Evolutionary conservation across 2,797 vertebrate genomes (phyloP).

Genomic region (Sternotherus odoratus): DNA sequence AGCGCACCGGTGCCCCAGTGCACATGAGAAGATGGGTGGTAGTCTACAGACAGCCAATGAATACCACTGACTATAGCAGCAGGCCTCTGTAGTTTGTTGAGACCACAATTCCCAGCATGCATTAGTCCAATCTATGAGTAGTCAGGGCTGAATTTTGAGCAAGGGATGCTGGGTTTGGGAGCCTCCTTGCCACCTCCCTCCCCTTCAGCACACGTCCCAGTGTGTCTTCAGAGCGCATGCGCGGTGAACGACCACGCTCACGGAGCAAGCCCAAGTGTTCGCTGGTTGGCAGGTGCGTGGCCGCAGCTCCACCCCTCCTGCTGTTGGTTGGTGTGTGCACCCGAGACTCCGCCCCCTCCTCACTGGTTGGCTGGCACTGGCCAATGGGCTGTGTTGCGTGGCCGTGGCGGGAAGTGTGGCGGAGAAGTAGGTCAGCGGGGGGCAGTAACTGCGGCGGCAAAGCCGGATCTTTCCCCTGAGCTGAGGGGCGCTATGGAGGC

Average conservation of each 20-base stretch:
- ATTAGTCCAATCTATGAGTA: background rate
- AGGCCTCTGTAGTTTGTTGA: background rate
- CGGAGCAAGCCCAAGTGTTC: background rate
- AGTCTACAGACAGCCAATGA: background rate
- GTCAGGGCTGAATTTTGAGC: background rate
- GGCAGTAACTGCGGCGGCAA: background rate
- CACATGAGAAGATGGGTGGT: background rate
- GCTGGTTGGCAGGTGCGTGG: background rate
- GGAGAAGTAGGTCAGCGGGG: background rate
- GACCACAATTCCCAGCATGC: background rate
- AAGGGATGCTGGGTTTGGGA: background rate
- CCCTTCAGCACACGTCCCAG: too few species aligned
- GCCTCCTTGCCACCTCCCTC: rapidly evolving
- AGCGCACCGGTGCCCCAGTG: background rate
- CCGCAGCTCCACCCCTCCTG: too few species aligned
- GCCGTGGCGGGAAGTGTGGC: slow-evolving; percentile 35
- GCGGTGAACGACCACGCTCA: too few species aligned
- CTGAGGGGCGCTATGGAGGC: background rate
- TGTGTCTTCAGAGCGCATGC: too few species aligned
- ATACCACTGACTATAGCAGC: background rate
- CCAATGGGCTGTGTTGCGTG: background rate
- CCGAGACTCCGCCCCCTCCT: rapidly evolving
- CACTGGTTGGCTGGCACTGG: background rate
- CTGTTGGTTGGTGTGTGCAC: too few species aligned
- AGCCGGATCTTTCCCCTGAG: background rate